Percentiles rank a stretch among this genome's conserved stretches.
Conservation (phyloP, 2,113 vertebrate genomes). For the Megatriorchis doriae region DNA sequence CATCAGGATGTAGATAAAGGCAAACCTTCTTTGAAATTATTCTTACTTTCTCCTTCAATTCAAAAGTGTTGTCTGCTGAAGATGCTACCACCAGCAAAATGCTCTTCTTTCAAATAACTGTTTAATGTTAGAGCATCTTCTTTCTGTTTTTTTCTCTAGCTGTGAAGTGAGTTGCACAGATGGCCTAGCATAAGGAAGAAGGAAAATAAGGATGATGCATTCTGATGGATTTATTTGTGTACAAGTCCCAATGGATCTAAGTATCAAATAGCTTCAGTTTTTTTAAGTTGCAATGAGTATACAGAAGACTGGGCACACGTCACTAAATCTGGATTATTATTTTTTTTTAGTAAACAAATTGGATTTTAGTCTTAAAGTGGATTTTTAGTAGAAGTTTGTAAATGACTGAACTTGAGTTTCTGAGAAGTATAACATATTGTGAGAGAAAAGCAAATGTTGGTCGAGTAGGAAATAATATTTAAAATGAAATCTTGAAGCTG, state of each 20-base stretch:
- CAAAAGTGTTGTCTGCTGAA: not conserved
- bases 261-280: conserved; percentile 15
- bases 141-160: not conserved
- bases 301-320: not conserved
- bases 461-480: not conserved
- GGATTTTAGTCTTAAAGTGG: conserved; percentile 23
- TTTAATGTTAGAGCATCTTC: not conserved
- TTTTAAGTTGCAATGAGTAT: not conserved
- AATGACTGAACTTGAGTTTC: not conserved
- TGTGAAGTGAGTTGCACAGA: conserved; percentile 19
- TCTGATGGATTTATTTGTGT: conserved; percentile 42
- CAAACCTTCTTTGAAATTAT: not conserved
- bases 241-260: not conserved
- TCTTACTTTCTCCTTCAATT: not conserved
- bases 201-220: conserved; percentile 35
- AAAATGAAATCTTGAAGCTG: not conserved
- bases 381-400: conserved; percentile 14
- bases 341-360: not conserved
- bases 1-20: not conserved
- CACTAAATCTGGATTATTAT: not conserved
- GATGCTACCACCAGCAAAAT: not conserved
- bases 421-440: not conserved
- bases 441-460: not conserved
- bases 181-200: conserved; percentile 37
- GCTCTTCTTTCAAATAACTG: not conserved